A percentile compares a stretch with the other conserved stretches of the same genome.
phyloP scores from a whole-genome alignment of 2,113 vertebrate species.

The Actinemys pallida region DNA sequence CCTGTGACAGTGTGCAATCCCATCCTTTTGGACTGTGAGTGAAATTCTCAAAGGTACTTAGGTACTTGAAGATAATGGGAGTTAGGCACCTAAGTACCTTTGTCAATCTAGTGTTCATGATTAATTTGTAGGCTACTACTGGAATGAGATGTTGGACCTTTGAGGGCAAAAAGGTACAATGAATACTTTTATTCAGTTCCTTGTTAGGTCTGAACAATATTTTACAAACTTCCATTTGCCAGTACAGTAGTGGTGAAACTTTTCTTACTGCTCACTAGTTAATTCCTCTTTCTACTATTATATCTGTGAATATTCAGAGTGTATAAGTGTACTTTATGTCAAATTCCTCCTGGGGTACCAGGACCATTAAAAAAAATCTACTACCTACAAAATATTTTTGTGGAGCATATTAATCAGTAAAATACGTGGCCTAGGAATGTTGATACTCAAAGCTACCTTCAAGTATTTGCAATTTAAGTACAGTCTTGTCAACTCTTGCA shows the following conservation, averaged over 20 bases:
- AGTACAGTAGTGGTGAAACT: neutral
- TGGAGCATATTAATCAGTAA: neutral
- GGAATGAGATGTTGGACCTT: too few relatives aligned
- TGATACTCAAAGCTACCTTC: neutral
- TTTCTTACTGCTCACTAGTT: neutral
- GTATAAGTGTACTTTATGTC: neutral
- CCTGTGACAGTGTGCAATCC: accelerated
- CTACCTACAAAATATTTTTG: neutral
- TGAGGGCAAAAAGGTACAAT: too few relatives aligned
- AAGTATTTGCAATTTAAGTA: neutral
- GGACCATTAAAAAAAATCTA: neutral
- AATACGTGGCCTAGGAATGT: accelerated
- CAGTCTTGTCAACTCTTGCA: neutral
- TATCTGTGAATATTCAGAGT: neutral
- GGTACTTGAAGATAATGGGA: too few relatives aligned
- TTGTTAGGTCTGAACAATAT: neutral
- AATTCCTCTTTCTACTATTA: neutral
- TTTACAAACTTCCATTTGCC: neutral
- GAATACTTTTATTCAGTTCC: too few relatives aligned
- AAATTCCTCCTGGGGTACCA: neutral
- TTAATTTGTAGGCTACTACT: too few relatives aligned
- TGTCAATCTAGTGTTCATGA: too few relatives aligned
- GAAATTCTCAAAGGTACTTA: neutral
- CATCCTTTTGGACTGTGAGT: neutral
- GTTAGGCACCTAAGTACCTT: too few relatives aligned